These are phyloP conservation scores for Rotaria socialis DNA, from an alignment of 2,888 invertebrate genomes.

Conservation along the genomic window DNA sequence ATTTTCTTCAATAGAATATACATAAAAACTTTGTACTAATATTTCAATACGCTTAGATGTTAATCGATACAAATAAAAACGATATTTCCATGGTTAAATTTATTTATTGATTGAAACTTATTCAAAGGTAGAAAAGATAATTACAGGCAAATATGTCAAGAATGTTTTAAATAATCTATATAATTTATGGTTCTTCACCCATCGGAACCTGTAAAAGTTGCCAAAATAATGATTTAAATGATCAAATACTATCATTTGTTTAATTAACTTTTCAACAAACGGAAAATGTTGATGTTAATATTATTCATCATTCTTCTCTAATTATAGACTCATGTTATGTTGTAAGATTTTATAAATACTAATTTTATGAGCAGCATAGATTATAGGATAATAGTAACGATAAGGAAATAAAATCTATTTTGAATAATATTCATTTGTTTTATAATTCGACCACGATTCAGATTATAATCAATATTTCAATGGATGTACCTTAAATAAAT, in stretches of 20 bases:
- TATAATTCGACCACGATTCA: too few species aligned
- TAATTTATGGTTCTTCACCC: not conserved
- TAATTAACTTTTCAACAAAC: not conserved
- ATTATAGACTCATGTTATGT: too few species aligned
- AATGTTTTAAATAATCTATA: not conserved
- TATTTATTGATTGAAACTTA: not conserved
- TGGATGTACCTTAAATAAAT: too few species aligned
- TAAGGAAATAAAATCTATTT: too few species aligned
- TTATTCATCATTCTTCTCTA: not conserved
- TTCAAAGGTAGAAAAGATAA: not conserved
- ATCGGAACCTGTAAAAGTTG: not conserved
- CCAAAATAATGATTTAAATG: not conserved
- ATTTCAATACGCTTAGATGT: not conserved
- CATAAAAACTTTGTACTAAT: not conserved
- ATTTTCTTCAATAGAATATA: not conserved
- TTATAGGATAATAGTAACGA: too few species aligned
- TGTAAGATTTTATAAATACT: too few species aligned
- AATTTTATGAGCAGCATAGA: too few species aligned
- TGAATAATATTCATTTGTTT: too few species aligned
- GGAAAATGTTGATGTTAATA: not conserved
- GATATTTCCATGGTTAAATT: not conserved
- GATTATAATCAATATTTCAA: too few species aligned
- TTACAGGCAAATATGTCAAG: not conserved
- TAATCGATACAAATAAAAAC: not conserved
- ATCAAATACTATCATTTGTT: not conserved